Evolutionary conservation across 2,888 invertebrate genomes (phyloP).

Genomic region (Dynastes grantii): DNA sequence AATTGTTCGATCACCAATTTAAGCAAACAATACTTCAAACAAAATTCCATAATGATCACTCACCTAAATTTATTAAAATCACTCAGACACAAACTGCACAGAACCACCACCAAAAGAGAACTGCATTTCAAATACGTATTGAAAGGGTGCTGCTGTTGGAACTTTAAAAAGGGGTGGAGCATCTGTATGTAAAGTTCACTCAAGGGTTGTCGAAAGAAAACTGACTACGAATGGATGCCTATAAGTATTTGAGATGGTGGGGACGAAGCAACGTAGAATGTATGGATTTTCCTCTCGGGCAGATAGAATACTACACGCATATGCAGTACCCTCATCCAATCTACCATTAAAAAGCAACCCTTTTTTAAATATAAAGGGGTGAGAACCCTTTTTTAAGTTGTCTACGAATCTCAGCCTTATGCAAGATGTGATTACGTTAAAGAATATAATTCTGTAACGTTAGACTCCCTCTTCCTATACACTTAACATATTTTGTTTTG

Average conservation of each 20-base stretch:
- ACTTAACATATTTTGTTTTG: background rate
- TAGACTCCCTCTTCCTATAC: background rate
- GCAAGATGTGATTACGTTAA: background rate
- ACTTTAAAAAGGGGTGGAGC: slow-evolving; percentile 63
- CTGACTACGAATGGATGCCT: slow-evolving; percentile 50
- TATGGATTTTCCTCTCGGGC: slow-evolving; percentile 40
- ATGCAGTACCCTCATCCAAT: slow-evolving; percentile 52
- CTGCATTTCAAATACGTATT: slow-evolving; percentile 24
- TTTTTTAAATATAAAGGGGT: slow-evolving; percentile 51
- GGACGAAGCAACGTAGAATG: slow-evolving; percentile 50
- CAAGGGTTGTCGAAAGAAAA: slow-evolving; percentile 57
- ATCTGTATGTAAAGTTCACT: slow-evolving; percentile 61
- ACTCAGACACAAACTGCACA: slow-evolving; percentile 1
- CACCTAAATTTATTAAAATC: background rate
- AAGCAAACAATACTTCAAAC: too few species aligned
- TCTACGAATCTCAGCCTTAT: slow-evolving; percentile 8
- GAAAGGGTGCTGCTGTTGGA: slow-evolving; percentile 26
- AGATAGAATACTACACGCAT: slow-evolving; percentile 52
- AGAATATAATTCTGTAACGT: background rate
- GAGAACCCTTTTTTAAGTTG: slow-evolving; percentile 48
- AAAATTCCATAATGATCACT: background rate
- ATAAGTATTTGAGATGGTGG: slow-evolving; percentile 53
- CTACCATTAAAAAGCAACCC: slow-evolving; percentile 48
- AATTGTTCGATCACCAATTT: too few species aligned
- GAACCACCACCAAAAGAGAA: background rate